These are phyloP conservation scores for Solenopsis invicta DNA, from an alignment of 1,140 invertebrate genomes.

Conservation along the genomic window DNA sequence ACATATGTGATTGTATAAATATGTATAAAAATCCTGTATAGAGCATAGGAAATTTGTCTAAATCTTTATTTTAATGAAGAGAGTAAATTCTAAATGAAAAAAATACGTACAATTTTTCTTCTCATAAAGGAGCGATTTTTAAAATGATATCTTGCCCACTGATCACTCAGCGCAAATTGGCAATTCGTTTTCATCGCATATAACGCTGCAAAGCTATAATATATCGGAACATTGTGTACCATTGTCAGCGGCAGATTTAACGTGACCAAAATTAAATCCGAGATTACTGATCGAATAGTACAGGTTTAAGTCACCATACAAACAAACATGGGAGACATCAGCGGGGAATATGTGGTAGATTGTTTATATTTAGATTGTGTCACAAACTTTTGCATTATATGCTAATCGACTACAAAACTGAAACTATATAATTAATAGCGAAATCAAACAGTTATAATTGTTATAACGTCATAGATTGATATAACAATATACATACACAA, in stretches of 20 bases:
- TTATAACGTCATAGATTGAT: background rate
- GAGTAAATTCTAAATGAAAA: background rate
- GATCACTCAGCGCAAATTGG: background rate
- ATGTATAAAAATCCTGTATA: background rate
- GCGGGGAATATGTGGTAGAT: constrained; percentile 34
- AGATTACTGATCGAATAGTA: constrained; percentile 76
- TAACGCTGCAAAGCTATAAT: constrained; percentile 38
- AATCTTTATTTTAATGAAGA: background rate
- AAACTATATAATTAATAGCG: constrained; percentile 7
- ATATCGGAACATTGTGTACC: constrained; percentile 45
- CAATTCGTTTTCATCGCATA: constrained; percentile 6
- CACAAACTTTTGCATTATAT: constrained; percentile 68
- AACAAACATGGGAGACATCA: constrained; percentile 55
- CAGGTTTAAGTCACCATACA: constrained; percentile 74
- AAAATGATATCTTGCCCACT: background rate
- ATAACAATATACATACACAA: constrained; percentile 10
- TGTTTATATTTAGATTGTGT: constrained; percentile 65
- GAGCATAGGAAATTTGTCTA: background rate
- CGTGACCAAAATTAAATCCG: constrained; percentile 80
- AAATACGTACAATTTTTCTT: background rate
- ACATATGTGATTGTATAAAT: background rate
- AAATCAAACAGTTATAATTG: constrained; percentile 4
- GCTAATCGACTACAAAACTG: constrained; percentile 63
- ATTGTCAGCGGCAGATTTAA: constrained; percentile 75
- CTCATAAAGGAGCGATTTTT: background rate